Base-by-base conservation (phyloP, 2,888 invertebrate species). In the Stenoptilia bipunctidactyla region DNA sequence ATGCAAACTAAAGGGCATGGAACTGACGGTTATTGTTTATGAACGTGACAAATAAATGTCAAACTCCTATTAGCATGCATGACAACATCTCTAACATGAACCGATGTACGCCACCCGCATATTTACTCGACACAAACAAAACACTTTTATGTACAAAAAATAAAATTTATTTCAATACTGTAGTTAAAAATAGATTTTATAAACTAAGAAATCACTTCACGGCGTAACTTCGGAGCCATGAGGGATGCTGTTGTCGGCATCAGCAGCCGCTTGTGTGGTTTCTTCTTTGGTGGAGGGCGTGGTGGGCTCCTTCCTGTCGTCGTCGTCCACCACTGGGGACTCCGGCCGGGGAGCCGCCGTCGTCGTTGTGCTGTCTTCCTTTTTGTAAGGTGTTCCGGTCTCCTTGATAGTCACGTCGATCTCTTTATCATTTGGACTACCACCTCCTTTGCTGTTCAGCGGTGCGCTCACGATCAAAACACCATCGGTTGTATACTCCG, bases 151-250 rank as follows among this genome's bases (percentile, higher is more conserved):
- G 55, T 54, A 56, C 60, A 58, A 58, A n/a, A 63, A 69, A 72
- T 71, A 61, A 71, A 66, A 67, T 80, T 80, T 80, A 79, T 82
- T 82, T 73, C 55, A 75, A 73, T 76, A 75, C 70, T 71, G 66
- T 55, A 55, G 66, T 67, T 70, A 64, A 67, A 66, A 68, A 27
- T 37, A 42, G 73, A 64, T 67, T 61, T 58, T 67, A 69, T 71
- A 77, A 45, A 48, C 47, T 68, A 69, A 45, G 47, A 47, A 70
- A 77, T 79, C 76, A 79, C 75, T 74, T 73, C 62, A 76, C 46
- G 66, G 58, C 45, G 58, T 53, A 51, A 67, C 55, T 49, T 75
- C 73, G 52, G 61, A 69, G 47, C 74, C 79, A 49, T 76, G 70
- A 13, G 75, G 75, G 49, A 77, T 74, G 41, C 53, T 58, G 50